Base-by-base conservation (phyloP, 2,888 invertebrate genomes). In the Bombylius major region DNA sequence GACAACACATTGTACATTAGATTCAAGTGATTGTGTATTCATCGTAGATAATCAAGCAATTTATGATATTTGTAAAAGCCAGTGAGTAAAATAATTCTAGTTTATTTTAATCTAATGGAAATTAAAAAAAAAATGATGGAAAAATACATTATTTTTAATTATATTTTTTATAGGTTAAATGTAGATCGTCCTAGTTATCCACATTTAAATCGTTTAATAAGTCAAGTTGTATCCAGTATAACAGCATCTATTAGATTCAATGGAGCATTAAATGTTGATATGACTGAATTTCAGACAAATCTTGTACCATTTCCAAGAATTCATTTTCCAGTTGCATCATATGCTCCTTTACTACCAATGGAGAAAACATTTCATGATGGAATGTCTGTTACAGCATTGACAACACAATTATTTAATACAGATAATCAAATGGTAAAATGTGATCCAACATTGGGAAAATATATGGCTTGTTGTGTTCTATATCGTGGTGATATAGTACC, bases 21-120 rank as follows among this genome's bases (percentile, higher is more conserved):
- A 79, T 62, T 87, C 87, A 67, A 86, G 88, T 0, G 90, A 92
- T 72, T 92, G 92, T 69, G 86, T 89, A 4, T 93, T 93, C 70
- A 87, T 91, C 86, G 89, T 89, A 6, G 92, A 93, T 76, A 93
- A 93, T 66, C 90, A 93, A 69, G 91, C 92, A 3, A 84, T 91
- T 65, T 90, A 91, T 72, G 90, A 92, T 68, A 90, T 93, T 66
- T 92, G 91, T 74, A 79, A 87, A 58, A 79, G 23, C 23, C 23
- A 23, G 84, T 60, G 86, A 89, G 67, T 62, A 53, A 53, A 55
- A 50, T 36, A 13, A 13, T 39, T 7, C 5, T 39, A 11, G 23
- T 13, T n/a, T n/a, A 13, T 23, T 5, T 34, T 34, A 23, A 23
- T 23, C 3, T 23, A 2, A 23, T 23, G 1, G 23, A 23, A 23